Conservation (phyloP, 2,797 vertebrate species). For the Helicolenus hilgendorfi region DNA sequence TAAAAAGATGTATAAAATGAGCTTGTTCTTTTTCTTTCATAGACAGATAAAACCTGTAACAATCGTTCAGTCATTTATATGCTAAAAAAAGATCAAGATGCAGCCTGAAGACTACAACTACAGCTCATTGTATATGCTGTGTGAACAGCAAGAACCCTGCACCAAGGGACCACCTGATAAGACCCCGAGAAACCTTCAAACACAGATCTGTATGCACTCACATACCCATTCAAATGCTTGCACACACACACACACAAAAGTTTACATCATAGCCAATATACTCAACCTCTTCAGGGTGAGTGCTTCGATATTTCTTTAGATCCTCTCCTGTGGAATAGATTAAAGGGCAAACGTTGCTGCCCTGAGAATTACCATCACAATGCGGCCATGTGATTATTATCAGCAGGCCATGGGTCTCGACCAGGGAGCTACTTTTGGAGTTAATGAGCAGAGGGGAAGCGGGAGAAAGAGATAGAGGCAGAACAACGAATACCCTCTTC, state of each 20-base stretch:
- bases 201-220: background rate
- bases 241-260: background rate
- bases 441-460: constrained; percentile 49
- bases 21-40: background rate
- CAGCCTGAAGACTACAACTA: background rate
- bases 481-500: background rate
- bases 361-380: constrained; percentile 70
- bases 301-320: constrained; percentile 12
- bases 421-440: constrained; percentile 33
- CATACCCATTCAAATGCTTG: background rate
- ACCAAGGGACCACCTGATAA: background rate
- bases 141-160: background rate
- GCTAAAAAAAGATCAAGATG: background rate
- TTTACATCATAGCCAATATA: background rate
- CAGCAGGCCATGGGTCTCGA: constrained; percentile 21
- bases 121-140: background rate
- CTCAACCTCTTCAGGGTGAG: constrained; percentile 1
- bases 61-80: background rate
- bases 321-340: constrained; percentile 45
- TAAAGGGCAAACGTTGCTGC: constrained; percentile 57
- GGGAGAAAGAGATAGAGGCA: constrained; percentile 7
- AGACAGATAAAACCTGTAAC: background rate
- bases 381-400: constrained; percentile 46
- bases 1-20: background rate
- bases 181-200: background rate